phyloP scores from a whole-genome alignment of 2,113 vertebrate genomes.

The Gopherus evgoodei region DNA sequence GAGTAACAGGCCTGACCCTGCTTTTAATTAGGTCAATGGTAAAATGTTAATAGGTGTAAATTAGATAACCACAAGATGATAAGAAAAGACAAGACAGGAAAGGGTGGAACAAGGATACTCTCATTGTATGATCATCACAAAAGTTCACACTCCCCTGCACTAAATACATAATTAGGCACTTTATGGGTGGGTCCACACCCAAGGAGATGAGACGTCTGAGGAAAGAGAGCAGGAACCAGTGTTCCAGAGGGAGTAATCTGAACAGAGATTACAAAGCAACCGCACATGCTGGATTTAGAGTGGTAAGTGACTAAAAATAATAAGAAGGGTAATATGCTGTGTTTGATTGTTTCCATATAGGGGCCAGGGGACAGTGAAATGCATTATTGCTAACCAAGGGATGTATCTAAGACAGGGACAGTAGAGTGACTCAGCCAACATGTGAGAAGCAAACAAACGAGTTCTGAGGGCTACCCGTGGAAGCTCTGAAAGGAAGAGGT shows the following conservation, averaged over 20 bases:
- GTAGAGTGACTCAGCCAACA: background rate
- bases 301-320: constrained; percentile 56
- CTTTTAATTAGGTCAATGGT: background rate
- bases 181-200: constrained; percentile 61
- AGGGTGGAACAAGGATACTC: constrained; percentile 4
- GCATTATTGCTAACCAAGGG: background rate
- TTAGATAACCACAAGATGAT: fast-evolving
- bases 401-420: background rate
- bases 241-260: constrained; percentile 21
- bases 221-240: constrained; percentile 15
- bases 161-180: constrained; percentile 45
- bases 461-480: background rate
- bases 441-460: background rate
- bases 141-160: constrained; percentile 52
- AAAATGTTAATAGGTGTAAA: background rate
- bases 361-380: background rate
- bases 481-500: background rate
- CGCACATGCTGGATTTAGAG: background rate
- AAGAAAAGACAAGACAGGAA: background rate
- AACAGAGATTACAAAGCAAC: constrained; percentile 3
- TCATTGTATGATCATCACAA: constrained; percentile 7
- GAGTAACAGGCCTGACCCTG: fast-evolving
- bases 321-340: fast-evolving
- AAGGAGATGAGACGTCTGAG: constrained; percentile 22
- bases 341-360: background rate